Percentiles rank a stretch among this genome's conserved stretches.
Conservation (phyloP, 2,113 vertebrate species). For the Oxyruncus cristatus region DNA sequence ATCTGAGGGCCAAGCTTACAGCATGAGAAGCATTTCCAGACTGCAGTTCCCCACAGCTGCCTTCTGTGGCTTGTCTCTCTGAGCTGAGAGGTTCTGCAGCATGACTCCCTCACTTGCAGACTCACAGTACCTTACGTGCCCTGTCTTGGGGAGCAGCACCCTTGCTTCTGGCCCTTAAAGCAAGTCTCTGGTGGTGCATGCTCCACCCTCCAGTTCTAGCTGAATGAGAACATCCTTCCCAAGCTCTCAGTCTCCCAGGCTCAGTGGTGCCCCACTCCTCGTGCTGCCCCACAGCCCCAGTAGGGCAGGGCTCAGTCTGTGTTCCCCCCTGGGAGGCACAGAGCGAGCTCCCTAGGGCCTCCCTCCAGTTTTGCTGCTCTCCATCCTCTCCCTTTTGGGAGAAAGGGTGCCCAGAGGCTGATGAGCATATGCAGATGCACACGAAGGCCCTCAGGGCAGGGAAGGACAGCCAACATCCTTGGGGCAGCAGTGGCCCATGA, state of each 20-base stretch:
- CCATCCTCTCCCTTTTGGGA: not conserved
- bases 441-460: not conserved
- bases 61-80: no score
- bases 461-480: not conserved
- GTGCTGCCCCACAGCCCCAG: not conserved
- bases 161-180: not conserved
- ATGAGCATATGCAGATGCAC: not conserved
- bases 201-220: not conserved
- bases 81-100: no score
- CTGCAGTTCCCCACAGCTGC: no score
- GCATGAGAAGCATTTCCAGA: no score
- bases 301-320: not conserved
- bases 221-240: not conserved
- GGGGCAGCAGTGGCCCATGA: not conserved
- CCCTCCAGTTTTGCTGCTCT: accelerated
- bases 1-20: no score
- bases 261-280: not conserved
- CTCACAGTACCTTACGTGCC: no score
- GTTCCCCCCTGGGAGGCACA: not conserved
- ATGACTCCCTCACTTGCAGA: no score
- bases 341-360: accelerated
- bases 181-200: not conserved
- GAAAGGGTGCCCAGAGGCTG: not conserved
- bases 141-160: not conserved
- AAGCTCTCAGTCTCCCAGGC: not conserved